Conservation (phyloP, 2,113 vertebrate genomes). For the Myanophis thanlyinensis region DNA sequence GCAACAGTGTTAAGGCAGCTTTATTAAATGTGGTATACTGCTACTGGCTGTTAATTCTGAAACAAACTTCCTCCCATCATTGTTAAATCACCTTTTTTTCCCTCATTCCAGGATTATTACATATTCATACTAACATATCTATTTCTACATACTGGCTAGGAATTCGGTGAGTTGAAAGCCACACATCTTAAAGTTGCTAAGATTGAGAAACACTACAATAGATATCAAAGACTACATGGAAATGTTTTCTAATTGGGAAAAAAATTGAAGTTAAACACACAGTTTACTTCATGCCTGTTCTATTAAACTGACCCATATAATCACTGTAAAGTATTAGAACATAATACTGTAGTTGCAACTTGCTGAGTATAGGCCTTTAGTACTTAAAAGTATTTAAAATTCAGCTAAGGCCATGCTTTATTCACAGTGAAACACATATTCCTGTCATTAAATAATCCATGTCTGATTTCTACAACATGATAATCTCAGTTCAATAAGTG, state of each 20-base stretch:
- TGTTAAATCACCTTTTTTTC: conserved; percentile 1
- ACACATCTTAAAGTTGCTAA: background rate
- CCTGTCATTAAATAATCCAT: background rate
- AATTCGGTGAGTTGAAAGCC: background rate
- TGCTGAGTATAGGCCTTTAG: background rate
- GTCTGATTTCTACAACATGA: background rate
- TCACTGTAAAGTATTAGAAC: background rate
- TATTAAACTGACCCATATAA: background rate
- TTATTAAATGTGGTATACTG: background rate
- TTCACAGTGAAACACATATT: background rate
- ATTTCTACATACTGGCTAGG: conserved; percentile 15
- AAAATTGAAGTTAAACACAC: background rate
- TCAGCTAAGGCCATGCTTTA: background rate
- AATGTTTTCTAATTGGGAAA: background rate
- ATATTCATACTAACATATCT: background rate
- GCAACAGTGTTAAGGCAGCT: background rate
- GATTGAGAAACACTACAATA: background rate
- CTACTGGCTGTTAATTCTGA: background rate
- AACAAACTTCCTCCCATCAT: background rate
- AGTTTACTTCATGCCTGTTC: background rate
- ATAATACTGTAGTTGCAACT: background rate
- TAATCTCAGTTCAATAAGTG: background rate
- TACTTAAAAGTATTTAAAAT: too few relatives aligned
- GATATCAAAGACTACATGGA: background rate
- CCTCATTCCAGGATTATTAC: conserved; percentile 8